Evolutionary conservation across 1,140 invertebrate species (phyloP), one percentile per base, ranked within the genome.

Genomic region (Leptopilina boulardi): DNA sequence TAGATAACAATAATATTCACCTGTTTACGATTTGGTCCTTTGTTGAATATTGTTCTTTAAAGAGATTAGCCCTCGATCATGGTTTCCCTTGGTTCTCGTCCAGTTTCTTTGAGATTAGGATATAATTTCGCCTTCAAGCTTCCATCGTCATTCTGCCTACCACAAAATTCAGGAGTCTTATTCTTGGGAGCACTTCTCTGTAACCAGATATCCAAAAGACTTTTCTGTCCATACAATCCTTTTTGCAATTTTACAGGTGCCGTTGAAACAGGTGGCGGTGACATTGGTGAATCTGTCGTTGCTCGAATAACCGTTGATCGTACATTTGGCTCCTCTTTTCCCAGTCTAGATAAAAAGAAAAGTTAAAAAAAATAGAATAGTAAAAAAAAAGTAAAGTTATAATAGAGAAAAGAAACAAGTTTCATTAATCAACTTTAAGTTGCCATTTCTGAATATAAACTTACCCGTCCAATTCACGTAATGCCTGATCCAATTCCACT

Each of bases 241-340:
- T 90, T 89, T 47, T 84, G 84, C 6, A 87, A 75, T 73, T 92
- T 89, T 76, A 82, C 79, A 74, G 83, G 79, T 80, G 77, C 89
- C 79, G 76, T 87, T 86, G 87, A 87, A 84, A 82, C 91, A 77
- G 87, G 91, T 6, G 95, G 94, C 0, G 96, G 94, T 1, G 95
- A 96, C 89, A 96, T 94, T 0, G 96, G 96, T 0, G 96, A 96
- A 85, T 97, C 96, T 0, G 96, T 95, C 1, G 95, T 95, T 1
- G 95, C 95, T 71, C 95, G 90, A 73, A 96, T 96, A 0, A 96
- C 95, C 56, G 92, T 94, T 0, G 93, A 94, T 54, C 95, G 89
- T 84, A 93, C 85, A 72, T 91, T 91, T 51, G 87, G 86, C n/a
- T 91, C 91, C 41, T 91, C 90, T 73, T 91, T 92, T 15, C 87